phyloP scores from a whole-genome alignment of 2,113 vertebrate genomes.

The Poeciliopsis turrubarensis region DNA sequence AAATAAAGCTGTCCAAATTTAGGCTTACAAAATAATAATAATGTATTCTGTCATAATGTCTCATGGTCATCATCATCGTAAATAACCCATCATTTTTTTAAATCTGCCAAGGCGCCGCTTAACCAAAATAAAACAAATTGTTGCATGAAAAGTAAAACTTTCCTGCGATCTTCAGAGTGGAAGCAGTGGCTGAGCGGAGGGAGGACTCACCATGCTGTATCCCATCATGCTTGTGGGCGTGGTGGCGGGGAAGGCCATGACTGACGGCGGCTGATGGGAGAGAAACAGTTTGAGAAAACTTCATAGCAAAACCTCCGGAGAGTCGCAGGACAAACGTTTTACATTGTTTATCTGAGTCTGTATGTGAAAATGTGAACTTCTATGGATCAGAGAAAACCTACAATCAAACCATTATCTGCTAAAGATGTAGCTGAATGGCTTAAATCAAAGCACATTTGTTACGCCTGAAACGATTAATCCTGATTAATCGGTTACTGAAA shows the following conservation, averaged over 20 bases:
- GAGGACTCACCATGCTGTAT: slow-evolving; percentile 91
- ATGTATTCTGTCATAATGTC: background rate
- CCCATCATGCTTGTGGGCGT: slow-evolving; percentile 97
- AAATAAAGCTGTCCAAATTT: too few species aligned
- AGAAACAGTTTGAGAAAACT: slow-evolving; percentile 14
- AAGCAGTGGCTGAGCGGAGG: background rate
- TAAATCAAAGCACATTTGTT: background rate
- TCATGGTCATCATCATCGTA: too few species aligned
- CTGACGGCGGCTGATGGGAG: slow-evolving; percentile 84
- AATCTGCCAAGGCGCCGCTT: too few species aligned
- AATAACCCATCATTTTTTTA: too few species aligned
- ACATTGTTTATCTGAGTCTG: background rate
- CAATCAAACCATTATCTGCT: background rate
- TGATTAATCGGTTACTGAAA: too few species aligned
- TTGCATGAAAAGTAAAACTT: background rate
- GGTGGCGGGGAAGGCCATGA: slow-evolving; percentile 98
- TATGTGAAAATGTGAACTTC: background rate
- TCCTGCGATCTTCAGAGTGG: background rate
- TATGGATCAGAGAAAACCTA: background rate
- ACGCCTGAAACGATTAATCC: too few species aligned
- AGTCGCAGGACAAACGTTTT: background rate
- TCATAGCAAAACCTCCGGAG: background rate
- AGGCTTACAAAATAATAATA: too few species aligned
- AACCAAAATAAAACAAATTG: too few species aligned
- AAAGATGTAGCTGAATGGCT: background rate